Percentiles rank a stretch among this genome's conserved stretches.
Evolutionary conservation across 2,888 invertebrate genomes (phyloP).

Genomic region (Melipona beecheii): DNA sequence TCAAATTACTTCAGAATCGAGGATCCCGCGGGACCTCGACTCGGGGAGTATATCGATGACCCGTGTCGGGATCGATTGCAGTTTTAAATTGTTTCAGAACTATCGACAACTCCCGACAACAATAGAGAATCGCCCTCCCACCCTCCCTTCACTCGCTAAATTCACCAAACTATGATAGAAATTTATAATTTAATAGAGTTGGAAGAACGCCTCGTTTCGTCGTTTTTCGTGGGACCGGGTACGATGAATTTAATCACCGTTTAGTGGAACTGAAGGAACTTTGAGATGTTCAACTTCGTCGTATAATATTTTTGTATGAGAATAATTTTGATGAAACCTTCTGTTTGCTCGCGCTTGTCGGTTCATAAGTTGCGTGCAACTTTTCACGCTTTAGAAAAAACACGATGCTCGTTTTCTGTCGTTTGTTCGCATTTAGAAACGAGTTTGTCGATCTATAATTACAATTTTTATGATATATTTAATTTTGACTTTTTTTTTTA

Average conservation of each 20-base stretch:
- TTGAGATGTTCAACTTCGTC: too few relatives aligned
- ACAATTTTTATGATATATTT: too few relatives aligned
- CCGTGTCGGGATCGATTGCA: constrained; percentile 36
- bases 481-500: too few relatives aligned
- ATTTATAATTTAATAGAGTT: not conserved
- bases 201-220: not conserved
- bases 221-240: not conserved
- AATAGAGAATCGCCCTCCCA: not conserved
- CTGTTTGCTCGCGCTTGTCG: too few relatives aligned
- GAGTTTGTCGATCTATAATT: not conserved
- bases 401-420: not conserved
- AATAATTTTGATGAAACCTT: too few relatives aligned
- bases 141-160: not conserved
- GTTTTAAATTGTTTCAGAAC: constrained; percentile 54
- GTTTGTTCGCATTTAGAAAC: not conserved
- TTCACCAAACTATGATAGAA: not conserved
- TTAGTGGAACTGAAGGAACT: too few relatives aligned
- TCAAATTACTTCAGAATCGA: constrained; percentile 38
- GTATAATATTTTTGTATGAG: too few relatives aligned
- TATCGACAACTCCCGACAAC: constrained; percentile 34
- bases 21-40: constrained; percentile 10
- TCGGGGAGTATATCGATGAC: constrained; percentile 12
- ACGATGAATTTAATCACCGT: too few relatives aligned
- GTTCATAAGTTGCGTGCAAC: too few relatives aligned
- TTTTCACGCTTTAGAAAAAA: too few relatives aligned